Base-by-base conservation (phyloP, 2,797 vertebrate genomes). In the Distichodus sexfasciatus region DNA sequence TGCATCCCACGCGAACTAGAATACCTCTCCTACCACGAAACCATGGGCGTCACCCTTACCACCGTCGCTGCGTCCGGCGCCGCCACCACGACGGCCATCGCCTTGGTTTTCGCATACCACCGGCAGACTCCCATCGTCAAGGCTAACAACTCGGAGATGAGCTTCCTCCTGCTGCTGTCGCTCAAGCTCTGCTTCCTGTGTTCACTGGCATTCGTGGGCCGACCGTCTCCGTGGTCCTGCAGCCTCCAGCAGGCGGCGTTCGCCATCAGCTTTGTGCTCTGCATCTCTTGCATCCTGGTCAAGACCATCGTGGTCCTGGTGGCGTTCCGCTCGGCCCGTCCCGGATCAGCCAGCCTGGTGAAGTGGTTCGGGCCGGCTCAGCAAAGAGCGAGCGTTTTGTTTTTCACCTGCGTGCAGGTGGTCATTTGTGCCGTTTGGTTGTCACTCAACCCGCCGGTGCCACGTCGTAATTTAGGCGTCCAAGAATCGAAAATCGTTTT, bases 111-210 rank as follows among this genome's bases (percentile, higher is more conserved):
- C 66, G 83, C 85, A 4, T n/a, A 0, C 69, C 89, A 86, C 66
- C 85, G 85, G 19, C 68, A 60, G 29, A 91, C 89, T 1, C 87
- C 91, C 1, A 83, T 92, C 0, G 90, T 91, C 38, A 90, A 82
- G 69, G 90, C 87, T 36, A 92, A 91, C 82, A 91, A 91, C 70
- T 90, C 90, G 0, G 90, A 91, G 75, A 82, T 91, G 63, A 91
- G 91, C 69, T 92, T 90, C 69, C 70, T 92, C 54, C 85, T 92
- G 38, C 83, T 91, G 11, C 19, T 87, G 9, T 90, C 90, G 1
- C 83, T 92, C 41, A 87, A 84, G 35, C 82, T 91, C 0, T 91
- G 90, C 70, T 91, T 91, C 75, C 73, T 91, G 50, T 91, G 90
- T 61, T 86, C 80, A 1, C 53, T 90, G 76, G 75, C 83, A 60